Evolutionary conservation across 2,113 vertebrate species (phyloP), one percentile per base, ranked within the genome.

Genomic region (Apus apus): DNA sequence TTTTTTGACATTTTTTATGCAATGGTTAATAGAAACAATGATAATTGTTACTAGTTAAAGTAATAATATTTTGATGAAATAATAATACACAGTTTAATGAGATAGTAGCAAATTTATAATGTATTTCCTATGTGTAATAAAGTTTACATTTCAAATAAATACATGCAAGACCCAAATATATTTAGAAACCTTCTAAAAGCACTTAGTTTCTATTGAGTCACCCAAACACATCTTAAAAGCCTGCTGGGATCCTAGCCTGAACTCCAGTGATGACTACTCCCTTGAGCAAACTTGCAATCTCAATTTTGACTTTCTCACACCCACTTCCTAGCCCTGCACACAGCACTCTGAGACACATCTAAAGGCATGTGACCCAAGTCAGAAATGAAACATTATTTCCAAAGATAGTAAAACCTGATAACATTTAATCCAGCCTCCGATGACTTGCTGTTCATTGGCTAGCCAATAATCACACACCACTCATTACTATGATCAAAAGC

Each of bases 401-500:
- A 85, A 72, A 93, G 62, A 90, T 2, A 50, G 64, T 23, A 22
- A 87, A n/a, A 79, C 15, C 13, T 38, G n/a, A 1, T 45, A 90
- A 29, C 15, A n/a, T 36, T 76, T 40, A 76, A 66, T 4, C 9
- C 13, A 62, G 46, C 18, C 19, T 91, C 65, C 65, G n/a, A 64
- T 32, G 56, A 43, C 0, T 0, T 13, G 50, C 5, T 84, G 18
- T 45, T 71, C 6, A 5, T 67, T 77, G 30, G 25, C 27, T 54
- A 85, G 36, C 30, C 53, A 51, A 40, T 50, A 7, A 14, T 62
- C 60, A 85, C 54, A 78, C 38, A 70, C 27, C 26, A 26, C 8
- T 54, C 54, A 21, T 30, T 71, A 40, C 43, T 48, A 1, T 26
- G 34, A 79, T 32, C 22, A 92, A 38, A 93, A 85, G 50, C 13